phyloP scores from a whole-genome alignment of 2,113 vertebrate genomes.

The Chaetops frenatus region DNA sequence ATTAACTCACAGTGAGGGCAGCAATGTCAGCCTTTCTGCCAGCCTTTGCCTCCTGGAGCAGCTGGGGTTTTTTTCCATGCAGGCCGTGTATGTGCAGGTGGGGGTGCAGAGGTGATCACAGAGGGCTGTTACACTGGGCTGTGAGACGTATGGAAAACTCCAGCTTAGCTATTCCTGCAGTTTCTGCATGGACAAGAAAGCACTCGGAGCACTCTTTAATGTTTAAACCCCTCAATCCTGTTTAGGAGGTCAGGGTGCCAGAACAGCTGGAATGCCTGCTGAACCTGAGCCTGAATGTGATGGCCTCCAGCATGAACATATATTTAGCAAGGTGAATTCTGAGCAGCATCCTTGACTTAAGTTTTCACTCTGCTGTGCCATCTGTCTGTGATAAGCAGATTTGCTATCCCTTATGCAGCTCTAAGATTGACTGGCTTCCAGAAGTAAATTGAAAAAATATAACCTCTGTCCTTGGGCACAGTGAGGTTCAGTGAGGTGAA shows the following conservation, averaged over 20 bases:
- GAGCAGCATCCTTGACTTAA: neutral
- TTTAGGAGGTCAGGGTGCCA: neutral
- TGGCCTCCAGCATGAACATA: neutral
- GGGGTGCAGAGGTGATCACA: neutral
- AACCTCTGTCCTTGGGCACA: neutral
- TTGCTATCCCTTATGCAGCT: neutral
- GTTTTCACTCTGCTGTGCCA: neutral
- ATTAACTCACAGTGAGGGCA: neutral
- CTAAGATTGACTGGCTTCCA: neutral
- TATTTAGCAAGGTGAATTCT: neutral
- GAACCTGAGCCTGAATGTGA: neutral
- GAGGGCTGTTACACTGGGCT: neutral
- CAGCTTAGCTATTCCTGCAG: accelerated
- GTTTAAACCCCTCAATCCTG: accelerated
- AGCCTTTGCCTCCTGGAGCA: neutral
- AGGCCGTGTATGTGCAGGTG: accelerated
- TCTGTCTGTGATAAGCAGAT: neutral
- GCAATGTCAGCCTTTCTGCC: neutral
- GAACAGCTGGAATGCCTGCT: neutral
- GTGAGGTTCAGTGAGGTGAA: neutral
- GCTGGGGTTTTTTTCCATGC: neutral
- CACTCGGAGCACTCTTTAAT: neutral
- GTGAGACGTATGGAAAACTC: neutral
- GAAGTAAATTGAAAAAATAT: neutral
- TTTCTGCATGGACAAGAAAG: neutral